Base-by-base conservation (phyloP, 2,113 vertebrate genomes). In the Dipodomys ordii region DNA sequence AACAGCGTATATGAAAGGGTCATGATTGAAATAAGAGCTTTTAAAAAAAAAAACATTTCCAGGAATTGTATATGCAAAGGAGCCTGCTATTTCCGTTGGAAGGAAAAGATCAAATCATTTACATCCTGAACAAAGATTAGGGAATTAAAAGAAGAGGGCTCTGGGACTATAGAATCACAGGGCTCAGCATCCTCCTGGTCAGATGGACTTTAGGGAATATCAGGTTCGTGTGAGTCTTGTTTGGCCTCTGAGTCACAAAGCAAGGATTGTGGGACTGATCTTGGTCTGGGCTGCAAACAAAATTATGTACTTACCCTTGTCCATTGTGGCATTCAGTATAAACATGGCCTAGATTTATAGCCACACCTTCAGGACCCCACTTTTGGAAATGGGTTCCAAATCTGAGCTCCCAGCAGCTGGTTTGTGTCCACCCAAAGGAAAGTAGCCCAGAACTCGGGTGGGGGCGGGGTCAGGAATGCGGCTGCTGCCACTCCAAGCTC, bases 21-120 rank as follows among this genome's bases (percentile, higher is more conserved):
- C 53, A 46, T 64, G 91, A 95, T 83, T 93, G 87, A 92, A 91
- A 92, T 86, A 69, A 93, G 67, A 96, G n/a, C 78, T 44, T 82
- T 82, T 25, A 62, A 44, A 28, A 67, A 9, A 57, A 11, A 57
- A 11, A 57, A 16, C 10, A 57, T 39, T 57, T 46, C 44, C 82
- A 90, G 78, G 78, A 89, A 82, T 39, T 69, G 8, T 60, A n/a
- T 64, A 32, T 78, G 57, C 83, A 94, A 96, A 95, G 72, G 67
- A 92, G 60, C 32, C 78, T 79, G 39, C 69, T 92, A 35, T 76
- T 69, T 6, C 44, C 76, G 87, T 13, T 68, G n/a, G 62, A 84
- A n/a, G 69, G 71, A 90, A 89, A 87, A 46, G 74, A 89, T 89
- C 46, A 84, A 74, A 78, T 91, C 94, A 95, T 92, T 83, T 90